Conservation (phyloP, 2,797 vertebrate genomes). For the Selene dorsalis region DNA sequence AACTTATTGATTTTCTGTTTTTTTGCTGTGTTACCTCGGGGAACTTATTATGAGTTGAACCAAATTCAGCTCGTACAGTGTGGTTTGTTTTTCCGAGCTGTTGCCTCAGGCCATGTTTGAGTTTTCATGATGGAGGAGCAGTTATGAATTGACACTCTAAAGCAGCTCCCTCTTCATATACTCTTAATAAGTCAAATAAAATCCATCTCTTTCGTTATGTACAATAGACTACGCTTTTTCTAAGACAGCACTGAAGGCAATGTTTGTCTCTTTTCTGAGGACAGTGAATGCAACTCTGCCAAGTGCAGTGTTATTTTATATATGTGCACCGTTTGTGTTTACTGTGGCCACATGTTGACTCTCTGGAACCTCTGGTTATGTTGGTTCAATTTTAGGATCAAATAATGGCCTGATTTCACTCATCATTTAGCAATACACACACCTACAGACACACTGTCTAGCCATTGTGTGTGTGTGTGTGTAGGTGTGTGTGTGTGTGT, state of each 20-base stretch:
- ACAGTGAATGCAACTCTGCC: background rate
- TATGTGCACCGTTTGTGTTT: constrained; percentile 5
- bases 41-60: constrained; percentile 55
- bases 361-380: constrained; percentile 22
- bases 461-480: constrained; percentile 26
- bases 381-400: constrained; percentile 23
- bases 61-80: constrained; percentile 33
- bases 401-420: constrained; percentile 57
- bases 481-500: too few relatives aligned
- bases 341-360: constrained; percentile 24
- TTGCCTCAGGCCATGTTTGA: constrained; percentile 46
- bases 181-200: constrained; percentile 17
- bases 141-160: constrained; percentile 40
- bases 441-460: constrained; percentile 57
- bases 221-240: constrained; percentile 3
- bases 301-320: background rate
- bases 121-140: constrained; percentile 45
- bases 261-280: constrained; percentile 11
- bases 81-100: constrained; percentile 45
- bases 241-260: constrained; percentile 7
- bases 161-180: constrained; percentile 38
- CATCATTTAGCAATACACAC: constrained; percentile 46
- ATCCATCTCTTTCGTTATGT: constrained; percentile 14
- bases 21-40: constrained; percentile 42
- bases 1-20: constrained; percentile 24